Conservation (phyloP, 2,113 vertebrate species). For the Panurus biarmicus region DNA sequence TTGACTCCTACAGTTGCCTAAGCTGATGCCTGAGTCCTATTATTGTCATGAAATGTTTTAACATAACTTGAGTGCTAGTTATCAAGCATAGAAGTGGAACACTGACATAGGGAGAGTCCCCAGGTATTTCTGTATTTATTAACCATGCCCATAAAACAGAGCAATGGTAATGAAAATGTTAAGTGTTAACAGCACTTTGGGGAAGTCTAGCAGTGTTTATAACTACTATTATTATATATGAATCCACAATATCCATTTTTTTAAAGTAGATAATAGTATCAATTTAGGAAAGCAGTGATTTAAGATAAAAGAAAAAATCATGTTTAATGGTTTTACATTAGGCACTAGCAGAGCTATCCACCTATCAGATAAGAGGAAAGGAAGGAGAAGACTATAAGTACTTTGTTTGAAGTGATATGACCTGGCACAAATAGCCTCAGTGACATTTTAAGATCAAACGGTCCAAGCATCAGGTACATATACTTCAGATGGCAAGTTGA, state of each 20-base stretch:
- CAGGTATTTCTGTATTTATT: background rate
- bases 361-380: background rate
- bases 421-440: background rate
- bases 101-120: fast-evolving
- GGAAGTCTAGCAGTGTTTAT: background rate
- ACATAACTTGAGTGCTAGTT: background rate
- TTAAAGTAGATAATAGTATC: background rate
- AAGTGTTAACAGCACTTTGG: background rate
- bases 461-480: background rate
- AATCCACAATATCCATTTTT: background rate
- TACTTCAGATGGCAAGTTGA: background rate
- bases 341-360: background rate
- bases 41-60: background rate
- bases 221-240: background rate
- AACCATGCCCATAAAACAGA: background rate
- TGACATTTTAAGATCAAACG: conserved; percentile 29
- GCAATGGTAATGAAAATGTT: background rate
- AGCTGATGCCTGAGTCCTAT: background rate
- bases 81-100: background rate
- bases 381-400: background rate
- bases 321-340: background rate
- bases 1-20: background rate
- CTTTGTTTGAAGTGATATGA: background rate
- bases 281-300: background rate
- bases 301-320: background rate